Evolutionary conservation across 2,888 invertebrate species (phyloP).

Genomic region (Pseudococcus longispinus): DNA sequence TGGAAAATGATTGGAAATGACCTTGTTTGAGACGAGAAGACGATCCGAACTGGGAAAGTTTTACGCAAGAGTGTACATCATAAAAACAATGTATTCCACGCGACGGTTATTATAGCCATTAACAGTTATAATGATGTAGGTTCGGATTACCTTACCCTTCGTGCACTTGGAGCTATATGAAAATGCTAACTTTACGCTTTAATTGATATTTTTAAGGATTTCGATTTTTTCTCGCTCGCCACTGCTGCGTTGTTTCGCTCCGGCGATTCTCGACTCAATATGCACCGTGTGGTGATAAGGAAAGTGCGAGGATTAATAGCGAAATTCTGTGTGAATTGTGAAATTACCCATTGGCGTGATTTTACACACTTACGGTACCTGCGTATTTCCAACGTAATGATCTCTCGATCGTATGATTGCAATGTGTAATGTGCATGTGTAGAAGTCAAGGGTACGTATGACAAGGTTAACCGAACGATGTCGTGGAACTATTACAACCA

Average conservation of each 20-base stretch:
- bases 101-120: constrained; percentile 31
- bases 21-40: neutral
- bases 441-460: neutral
- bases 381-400: neutral
- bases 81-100: constrained; percentile 31
- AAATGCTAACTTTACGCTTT: constrained; percentile 32
- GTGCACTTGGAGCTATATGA: neutral
- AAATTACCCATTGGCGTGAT: neutral
- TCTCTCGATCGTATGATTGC: neutral
- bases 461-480: neutral
- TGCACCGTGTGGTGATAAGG: constrained; percentile 8
- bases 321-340: constrained; percentile 24
- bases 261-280: neutral
- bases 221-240: constrained; percentile 15
- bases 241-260: neutral
- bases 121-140: constrained; percentile 18
- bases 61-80: constrained; percentile 15
- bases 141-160: neutral
- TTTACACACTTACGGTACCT: neutral
- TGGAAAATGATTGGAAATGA: neutral
- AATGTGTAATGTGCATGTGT: neutral
- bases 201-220: constrained; percentile 42
- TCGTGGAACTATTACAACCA: neutral
- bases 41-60: neutral
- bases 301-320: constrained; percentile 27